A percentile compares a stretch with the other conserved stretches of the same genome.
Conservation (phyloP, 1,140 invertebrate species). For the Polypedilum pembai region DNA sequence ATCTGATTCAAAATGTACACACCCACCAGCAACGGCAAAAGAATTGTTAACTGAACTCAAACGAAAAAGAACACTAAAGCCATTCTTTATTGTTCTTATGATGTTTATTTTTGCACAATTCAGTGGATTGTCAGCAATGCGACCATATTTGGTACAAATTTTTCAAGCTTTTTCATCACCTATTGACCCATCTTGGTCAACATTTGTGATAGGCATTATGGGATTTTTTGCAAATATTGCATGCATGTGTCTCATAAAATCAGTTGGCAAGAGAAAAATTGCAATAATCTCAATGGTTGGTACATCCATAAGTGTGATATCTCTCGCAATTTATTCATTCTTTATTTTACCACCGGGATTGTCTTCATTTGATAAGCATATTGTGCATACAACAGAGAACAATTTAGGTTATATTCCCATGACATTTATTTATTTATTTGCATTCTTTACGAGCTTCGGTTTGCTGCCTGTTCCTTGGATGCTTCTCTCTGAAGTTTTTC, state of each 20-base stretch:
- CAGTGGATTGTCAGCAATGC: constrained; percentile 29
- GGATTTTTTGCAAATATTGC: constrained; percentile 29
- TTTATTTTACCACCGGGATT: constrained; percentile 19
- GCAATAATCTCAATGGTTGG: constrained; percentile 47
- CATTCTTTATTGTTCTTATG: constrained; percentile 44
- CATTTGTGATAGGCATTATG: constrained; percentile 36
- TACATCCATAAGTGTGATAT: constrained; percentile 22
- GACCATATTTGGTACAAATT: constrained; percentile 46
- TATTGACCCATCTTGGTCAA: constrained; percentile 44
- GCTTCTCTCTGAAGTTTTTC: constrained; percentile 47
- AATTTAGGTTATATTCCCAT: constrained; percentile 31
- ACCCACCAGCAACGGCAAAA: constrained; percentile 30
- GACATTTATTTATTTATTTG: constrained; percentile 32
- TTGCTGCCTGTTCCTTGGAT: constrained; percentile 44
- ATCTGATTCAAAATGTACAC: constrained; percentile 23
- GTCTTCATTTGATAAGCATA: constrained; percentile 29
- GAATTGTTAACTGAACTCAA: constrained; percentile 41
- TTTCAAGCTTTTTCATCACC: constrained; percentile 46
- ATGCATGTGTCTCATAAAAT: constrained; percentile 36
- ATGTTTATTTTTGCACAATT: constrained; percentile 45
- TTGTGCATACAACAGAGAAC: neutral
- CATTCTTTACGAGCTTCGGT: constrained; percentile 32
- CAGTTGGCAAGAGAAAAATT: constrained; percentile 41
- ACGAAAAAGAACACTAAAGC: constrained; percentile 46
- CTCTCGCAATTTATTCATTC: constrained; percentile 24